Evolutionary conservation across 2,797 vertebrate genomes (phyloP), one percentile per base, ranked within the genome.

Genomic region (Orestias chungarensis): DNA sequence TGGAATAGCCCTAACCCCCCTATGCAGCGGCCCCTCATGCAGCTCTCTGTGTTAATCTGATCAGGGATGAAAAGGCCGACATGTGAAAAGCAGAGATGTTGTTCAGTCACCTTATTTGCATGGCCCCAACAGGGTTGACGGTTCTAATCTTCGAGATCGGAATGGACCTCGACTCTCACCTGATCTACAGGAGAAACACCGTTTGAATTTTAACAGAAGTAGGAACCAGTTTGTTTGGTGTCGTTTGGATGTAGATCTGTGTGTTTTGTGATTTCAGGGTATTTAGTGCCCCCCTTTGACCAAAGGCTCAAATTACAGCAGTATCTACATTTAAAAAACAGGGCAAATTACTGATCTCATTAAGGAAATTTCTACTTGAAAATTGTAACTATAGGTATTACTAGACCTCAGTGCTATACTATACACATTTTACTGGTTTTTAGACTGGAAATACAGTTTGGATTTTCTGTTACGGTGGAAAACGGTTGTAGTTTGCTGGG

Each of bases 201-300:
- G 20, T 38, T 61, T 61, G 5, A 14, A 38, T 61, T 33, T 61
- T 12, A 38, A 12, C 33, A 38, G 57, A 23, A 6, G 20, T 18
- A 10, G 57, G 57, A n/a, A 31, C 7, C 15, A 11, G 33, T 10
- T 44, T 46, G 18, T 57, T 57, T 33, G 20, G 29, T 29, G 5
- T 35, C 18, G 23, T 49, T 66, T 52, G 42, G 54, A 64, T 52
- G 40, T 47, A 27, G 33, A 50, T n/a, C 23, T 23, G 57, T 4
- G 10, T 23, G 17, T 11, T 59, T 57, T 57, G 17, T 1, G 3
- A 33, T 83, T 72, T 68, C 9, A 76, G 46, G 68, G 38, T 0
- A 11, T 81, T 67, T 89, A 81, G 81, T 23, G 74, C 89, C 85
- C 59, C 61, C 86, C 3, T 67, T 77, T 80, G 90, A 54, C 73